A percentile compares a stretch with the other conserved stretches of the same genome.
These are phyloP conservation scores for Ommatoiulus sabulosus DNA, from an alignment of 2,888 invertebrate species.

Conservation along the genomic window DNA sequence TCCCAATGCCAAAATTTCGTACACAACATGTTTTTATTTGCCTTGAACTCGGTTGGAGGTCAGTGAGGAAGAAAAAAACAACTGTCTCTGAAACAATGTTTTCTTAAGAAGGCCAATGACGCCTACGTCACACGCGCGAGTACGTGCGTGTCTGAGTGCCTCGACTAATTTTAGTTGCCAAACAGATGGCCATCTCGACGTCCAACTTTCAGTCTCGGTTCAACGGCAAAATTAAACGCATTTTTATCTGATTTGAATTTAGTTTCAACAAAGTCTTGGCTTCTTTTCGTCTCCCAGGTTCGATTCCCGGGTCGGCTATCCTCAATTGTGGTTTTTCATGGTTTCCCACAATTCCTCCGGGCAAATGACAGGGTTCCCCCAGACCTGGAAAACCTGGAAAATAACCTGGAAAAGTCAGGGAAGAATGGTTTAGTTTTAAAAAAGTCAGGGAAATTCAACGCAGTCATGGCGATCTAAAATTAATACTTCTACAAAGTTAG, in stretches of 20 bases:
- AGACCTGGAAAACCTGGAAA: too few species aligned
- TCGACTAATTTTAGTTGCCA: conserved; percentile 11
- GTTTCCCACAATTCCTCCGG: too few species aligned
- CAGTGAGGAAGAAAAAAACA: not conserved
- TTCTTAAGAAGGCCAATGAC: conserved; percentile 24
- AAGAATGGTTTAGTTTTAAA: too few species aligned
- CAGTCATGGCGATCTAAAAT: too few species aligned
- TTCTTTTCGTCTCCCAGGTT: too few species aligned
- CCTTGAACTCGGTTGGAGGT: conserved; percentile 36
- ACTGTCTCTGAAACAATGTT: not conserved
- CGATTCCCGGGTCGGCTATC: too few species aligned
- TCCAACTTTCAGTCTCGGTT: not conserved
- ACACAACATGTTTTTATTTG: conserved; percentile 4
- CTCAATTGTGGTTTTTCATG: too few species aligned
- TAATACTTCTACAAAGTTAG: too few species aligned
- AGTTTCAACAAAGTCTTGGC: too few species aligned
- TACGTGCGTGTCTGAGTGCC: not conserved
- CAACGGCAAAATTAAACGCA: not conserved
- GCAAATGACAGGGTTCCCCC: too few species aligned
- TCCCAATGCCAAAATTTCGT: not conserved
- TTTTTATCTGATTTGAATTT: not conserved
- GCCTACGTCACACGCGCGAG: not conserved
- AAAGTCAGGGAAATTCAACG: too few species aligned
- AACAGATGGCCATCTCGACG: not conserved
- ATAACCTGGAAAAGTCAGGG: too few species aligned